These are phyloP conservation scores for Lepidurus arcticus DNA, from an alignment of 1,140 invertebrate genomes.

Conservation along the genomic window DNA sequence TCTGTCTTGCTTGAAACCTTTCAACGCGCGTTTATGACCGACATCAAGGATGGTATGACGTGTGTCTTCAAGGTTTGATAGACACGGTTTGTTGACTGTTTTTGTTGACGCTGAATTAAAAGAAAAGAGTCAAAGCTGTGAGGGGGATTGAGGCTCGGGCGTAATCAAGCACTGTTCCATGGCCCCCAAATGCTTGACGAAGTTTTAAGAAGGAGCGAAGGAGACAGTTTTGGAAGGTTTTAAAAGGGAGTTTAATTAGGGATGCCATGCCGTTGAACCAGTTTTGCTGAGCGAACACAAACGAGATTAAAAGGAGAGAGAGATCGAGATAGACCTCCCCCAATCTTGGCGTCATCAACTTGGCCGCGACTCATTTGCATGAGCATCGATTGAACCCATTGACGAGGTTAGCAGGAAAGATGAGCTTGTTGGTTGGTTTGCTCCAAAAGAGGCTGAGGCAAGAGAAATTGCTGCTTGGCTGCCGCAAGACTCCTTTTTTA, in stretches of 20 bases:
- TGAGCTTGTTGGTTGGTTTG: slow-evolving; percentile 21
- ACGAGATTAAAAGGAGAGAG: slow-evolving; percentile 11
- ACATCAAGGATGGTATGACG: not conserved
- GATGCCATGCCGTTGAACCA: not conserved
- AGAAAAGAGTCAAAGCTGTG: not conserved
- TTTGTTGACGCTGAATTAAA: not conserved
- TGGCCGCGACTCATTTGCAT: slow-evolving; percentile 20
- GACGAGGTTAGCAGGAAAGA: slow-evolving; percentile 21
- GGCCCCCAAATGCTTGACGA: not conserved
- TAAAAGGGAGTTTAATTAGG: slow-evolving; percentile 3
- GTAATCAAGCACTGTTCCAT: not conserved
- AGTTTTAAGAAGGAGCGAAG: not conserved
- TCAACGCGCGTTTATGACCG: not conserved
- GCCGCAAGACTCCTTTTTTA: not conserved
- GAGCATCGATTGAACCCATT: slow-evolving; percentile 21
- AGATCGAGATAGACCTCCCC: slow-evolving; percentile 12
- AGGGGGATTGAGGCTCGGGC: not conserved
- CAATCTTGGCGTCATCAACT: slow-evolving; percentile 21
- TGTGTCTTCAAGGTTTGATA: not conserved
- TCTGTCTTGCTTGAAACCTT: not conserved
- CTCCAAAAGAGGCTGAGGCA: slow-evolving; percentile 9
- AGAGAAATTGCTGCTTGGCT: slow-evolving; percentile 18
- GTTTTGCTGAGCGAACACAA: slow-evolving; percentile 14
- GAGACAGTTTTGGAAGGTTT: not conserved
- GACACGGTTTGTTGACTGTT: not conserved